Evolutionary conservation across 2,113 vertebrate genomes (phyloP).

Genomic region (Equus quagga): DNA sequence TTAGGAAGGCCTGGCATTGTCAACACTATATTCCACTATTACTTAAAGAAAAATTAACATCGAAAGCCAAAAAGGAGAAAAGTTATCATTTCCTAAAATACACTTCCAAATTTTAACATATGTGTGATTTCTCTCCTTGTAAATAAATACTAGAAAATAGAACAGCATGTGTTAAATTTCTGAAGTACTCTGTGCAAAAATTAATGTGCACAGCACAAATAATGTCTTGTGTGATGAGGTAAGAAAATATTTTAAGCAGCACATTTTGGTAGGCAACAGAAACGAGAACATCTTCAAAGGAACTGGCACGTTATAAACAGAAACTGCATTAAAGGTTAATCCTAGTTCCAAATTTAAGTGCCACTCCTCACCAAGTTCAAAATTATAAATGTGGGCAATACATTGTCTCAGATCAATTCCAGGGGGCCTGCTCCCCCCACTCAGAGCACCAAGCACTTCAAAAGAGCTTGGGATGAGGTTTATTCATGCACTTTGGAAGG

Average conservation of each 20-base stretch:
- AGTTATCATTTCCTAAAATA: slow-evolving; percentile 56
- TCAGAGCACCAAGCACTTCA: not conserved
- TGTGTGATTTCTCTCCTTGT: slow-evolving; percentile 11
- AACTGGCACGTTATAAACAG: not conserved
- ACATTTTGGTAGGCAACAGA: not conserved
- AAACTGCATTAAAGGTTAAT: not conserved
- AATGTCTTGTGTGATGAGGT: slow-evolving; percentile 26
- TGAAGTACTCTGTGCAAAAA: slow-evolving; percentile 1
- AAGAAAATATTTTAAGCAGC: slow-evolving; percentile 35
- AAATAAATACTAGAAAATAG: slow-evolving; percentile 69
- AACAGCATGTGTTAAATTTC: slow-evolving; percentile 23
- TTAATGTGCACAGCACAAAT: not conserved
- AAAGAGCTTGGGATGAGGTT: not conserved
- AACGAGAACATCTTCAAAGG: slow-evolving; percentile 29
- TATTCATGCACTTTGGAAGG: not conserved
- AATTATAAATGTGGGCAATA: not conserved
- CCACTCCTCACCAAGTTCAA: not conserved
- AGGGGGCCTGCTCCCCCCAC: not conserved
- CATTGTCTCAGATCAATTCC: no score
- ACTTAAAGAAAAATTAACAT: not conserved
- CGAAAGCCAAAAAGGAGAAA: not conserved
- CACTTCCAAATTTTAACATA: slow-evolving; percentile 24
- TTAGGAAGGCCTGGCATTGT: not conserved
- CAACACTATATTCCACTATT: not conserved
- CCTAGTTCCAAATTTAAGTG: not conserved